Conservation (phyloP, 2,113 vertebrate species). For the Pogonocichla stellata region DNA sequence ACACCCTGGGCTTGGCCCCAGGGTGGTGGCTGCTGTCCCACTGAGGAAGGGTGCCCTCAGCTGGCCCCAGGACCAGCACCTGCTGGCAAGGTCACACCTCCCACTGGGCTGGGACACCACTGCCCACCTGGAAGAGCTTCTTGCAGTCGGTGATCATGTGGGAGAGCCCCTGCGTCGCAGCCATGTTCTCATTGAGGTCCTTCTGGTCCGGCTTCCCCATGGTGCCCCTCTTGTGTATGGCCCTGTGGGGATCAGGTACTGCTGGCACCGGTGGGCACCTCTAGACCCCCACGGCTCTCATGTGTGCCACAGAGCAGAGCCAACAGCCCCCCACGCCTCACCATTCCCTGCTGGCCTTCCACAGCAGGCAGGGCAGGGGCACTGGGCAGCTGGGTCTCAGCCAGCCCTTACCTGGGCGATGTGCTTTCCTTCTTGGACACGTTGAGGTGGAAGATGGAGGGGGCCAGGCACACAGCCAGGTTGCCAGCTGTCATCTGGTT, state of each 20-base stretch:
- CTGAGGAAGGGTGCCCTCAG: no score
- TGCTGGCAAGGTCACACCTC: fast-evolving
- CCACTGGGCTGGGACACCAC: fast-evolving
- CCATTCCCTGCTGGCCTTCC: not conserved
- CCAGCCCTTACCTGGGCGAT: conserved; percentile 75
- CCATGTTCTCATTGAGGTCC: conserved; percentile 86
- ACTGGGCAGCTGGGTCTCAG: not conserved
- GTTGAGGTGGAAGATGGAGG: conserved; percentile 88
- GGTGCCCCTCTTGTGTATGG: conserved; percentile 73
- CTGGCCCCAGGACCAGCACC: not conserved
- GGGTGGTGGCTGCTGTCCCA: not conserved
- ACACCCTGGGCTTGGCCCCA: fast-evolving
- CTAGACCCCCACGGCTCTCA: not conserved
- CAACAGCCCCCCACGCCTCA: fast-evolving
- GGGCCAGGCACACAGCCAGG: conserved; percentile 86
- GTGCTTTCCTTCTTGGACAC: conserved; percentile 82
- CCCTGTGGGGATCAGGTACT: conserved; percentile 27
- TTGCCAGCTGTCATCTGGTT: conserved; percentile 89
- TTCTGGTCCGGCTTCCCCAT: conserved; percentile 80
- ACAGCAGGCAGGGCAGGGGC: not conserved
- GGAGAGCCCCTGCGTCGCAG: conserved; percentile 82
- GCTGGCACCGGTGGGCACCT: not conserved
- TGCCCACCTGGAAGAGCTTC: conserved; percentile 86
- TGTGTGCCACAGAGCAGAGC: not conserved
- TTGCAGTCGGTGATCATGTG: conserved; percentile 89